Percentiles rank a stretch among this genome's conserved stretches.
Evolutionary conservation across 2,888 invertebrate genomes (phyloP).

Genomic region (Steinernema scapterisci): DNA sequence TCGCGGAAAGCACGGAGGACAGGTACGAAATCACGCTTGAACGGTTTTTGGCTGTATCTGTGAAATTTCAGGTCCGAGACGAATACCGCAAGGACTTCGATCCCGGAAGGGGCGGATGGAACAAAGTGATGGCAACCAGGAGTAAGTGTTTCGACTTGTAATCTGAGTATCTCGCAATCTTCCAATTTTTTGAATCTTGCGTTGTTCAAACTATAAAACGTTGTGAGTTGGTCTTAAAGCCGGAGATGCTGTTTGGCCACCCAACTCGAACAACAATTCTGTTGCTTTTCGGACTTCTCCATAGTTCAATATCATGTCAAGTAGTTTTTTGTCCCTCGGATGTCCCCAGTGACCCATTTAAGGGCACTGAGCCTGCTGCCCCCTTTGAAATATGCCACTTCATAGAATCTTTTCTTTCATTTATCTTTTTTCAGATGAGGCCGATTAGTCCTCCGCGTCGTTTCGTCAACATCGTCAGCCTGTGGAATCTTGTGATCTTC

Average conservation of each 20-base stretch:
- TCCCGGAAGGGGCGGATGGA: constrained; percentile 93
- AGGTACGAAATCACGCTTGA: constrained; percentile 74
- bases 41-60: background rate
- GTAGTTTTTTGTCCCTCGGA: too few species aligned
- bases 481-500: too few species aligned
- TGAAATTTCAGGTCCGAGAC: constrained; percentile 80
- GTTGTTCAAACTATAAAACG: too few species aligned
- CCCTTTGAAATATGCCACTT: background rate
- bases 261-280: too few species aligned
- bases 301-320: too few species aligned
- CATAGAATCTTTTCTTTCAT: constrained; percentile 1
- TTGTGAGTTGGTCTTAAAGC: too few species aligned
- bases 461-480: background rate
- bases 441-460: constrained; percentile 5
- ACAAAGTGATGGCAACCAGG: constrained; percentile 76
- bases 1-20: constrained; percentile 95
- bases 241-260: too few species aligned
- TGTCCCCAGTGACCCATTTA: background rate
- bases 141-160: background rate
- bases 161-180: too few species aligned
- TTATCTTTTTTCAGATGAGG: constrained; percentile 17
- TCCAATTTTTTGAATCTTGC: too few species aligned
- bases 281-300: too few species aligned
- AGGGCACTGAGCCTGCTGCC: background rate
- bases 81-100: constrained; percentile 98